Evolutionary conservation across 2,888 invertebrate species (phyloP), one percentile per base, ranked within the genome.

Genomic region (Spisula solida): DNA sequence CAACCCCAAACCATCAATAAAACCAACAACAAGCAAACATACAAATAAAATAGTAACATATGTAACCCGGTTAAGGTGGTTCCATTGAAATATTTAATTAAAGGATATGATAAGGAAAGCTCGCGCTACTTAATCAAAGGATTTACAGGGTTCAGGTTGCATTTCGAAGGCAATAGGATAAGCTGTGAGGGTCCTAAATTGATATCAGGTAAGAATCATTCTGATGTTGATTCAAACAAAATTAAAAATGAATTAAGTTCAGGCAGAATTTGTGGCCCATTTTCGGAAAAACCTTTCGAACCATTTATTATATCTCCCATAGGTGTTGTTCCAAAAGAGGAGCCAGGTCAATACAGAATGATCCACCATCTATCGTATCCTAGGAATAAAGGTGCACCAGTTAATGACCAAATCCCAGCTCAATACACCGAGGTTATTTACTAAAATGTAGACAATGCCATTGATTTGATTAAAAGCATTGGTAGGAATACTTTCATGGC

Each of bases 341-440:
- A 41, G 16, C n/a, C n/a, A n/a, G 85, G 82, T 16, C 78, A 81
- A 56, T 90, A 34, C 78, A 66, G 88, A 20, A 10, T 92, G 14
- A 92, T 92, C 12, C 82, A 84, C 25, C 90, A 90, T 75, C 48
- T 92, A 4, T 90, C 89, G 0, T 88, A 89, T 79, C 89, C n/a
- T n/a, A n/a, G n/a, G n/a, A n/a, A n/a, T n/a, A n/a, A n/a, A n/a
- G n/a, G n/a, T n/a, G n/a, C n/a, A 89, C 1, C 12, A 18, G 88
- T 90, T 31, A 86, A 88, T 66, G 31, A 81, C 5, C 1, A n/a
- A 8, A n/a, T 80, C 0, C 18, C n/a, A 16, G 78, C 79, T 6
- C 83, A 86, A 12, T 18, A n/a, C 31, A 86, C 86, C 51, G 31
- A 51, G 18, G n/a, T 79, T 29, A 8, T 83, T 86, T 81, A 86